phyloP scores from a whole-genome alignment of 2,113 vertebrate genomes.

The Fulica atra region DNA sequence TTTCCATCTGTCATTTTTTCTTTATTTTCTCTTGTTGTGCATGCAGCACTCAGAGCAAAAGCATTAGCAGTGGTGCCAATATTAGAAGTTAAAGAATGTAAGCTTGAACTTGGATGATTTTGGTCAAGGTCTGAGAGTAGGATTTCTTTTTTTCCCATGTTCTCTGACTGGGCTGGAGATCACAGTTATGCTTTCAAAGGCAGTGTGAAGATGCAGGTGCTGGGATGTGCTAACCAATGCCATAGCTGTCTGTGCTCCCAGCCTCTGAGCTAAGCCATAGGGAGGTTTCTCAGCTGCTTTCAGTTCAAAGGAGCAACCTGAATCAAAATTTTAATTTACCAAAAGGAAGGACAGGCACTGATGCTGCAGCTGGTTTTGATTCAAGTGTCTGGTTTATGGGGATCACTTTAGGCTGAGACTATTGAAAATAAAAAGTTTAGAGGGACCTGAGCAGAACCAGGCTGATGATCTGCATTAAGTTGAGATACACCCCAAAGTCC shows the following conservation, averaged over 20 bases:
- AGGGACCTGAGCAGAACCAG: rapidly evolving
- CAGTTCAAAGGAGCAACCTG: background rate
- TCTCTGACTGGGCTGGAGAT: background rate
- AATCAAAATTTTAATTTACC: background rate
- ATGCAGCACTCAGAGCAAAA: slow-evolving; percentile 16
- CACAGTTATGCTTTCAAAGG: background rate
- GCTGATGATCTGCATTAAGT: background rate
- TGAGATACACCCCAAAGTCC: background rate
- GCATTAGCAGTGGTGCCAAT: slow-evolving; percentile 7
- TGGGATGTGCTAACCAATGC: background rate
- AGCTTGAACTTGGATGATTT: background rate
- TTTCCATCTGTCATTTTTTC: slow-evolving; percentile 37
- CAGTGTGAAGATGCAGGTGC: background rate
- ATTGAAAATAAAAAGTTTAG: background rate
- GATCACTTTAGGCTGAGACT: background rate
- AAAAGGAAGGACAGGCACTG: background rate
- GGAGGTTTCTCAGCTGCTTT: background rate
- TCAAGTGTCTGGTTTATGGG: rapidly evolving
- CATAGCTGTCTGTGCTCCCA: no score
- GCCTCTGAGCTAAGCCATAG: background rate
- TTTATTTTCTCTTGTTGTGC: slow-evolving; percentile 33
- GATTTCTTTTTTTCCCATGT: background rate
- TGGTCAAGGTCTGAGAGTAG: background rate
- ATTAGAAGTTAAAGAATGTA: slow-evolving; percentile 40
- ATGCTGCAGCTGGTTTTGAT: background rate